phyloP scores from a whole-genome alignment of 1,140 invertebrate species.

The Phortica variegata region DNA sequence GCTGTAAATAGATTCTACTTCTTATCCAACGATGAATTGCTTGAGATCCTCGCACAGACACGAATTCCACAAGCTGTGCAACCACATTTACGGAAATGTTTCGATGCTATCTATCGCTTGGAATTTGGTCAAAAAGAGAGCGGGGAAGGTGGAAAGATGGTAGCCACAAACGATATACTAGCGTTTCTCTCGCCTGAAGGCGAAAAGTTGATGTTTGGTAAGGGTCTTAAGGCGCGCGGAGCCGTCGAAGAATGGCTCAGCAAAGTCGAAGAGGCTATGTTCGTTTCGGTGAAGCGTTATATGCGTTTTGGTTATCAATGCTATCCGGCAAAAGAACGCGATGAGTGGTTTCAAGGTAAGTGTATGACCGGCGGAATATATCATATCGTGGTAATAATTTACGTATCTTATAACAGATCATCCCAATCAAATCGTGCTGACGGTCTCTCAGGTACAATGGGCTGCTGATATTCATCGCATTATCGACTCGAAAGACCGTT shows the following conservation, averaged over 20 bases:
- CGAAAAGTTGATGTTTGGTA: slow-evolving; percentile 74
- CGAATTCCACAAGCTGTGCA: slow-evolving; percentile 85
- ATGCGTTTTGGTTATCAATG: slow-evolving; percentile 68
- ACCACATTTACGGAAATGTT: slow-evolving; percentile 85
- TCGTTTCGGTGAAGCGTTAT: slow-evolving; percentile 68
- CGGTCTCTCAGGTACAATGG: slow-evolving; percentile 87
- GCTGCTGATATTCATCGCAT: slow-evolving; percentile 72
- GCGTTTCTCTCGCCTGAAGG: slow-evolving; percentile 86
- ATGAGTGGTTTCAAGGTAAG: slow-evolving; percentile 47
- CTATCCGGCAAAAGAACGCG: slow-evolving; percentile 47
- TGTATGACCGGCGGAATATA: too few relatives aligned
- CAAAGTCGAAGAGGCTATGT: slow-evolving; percentile 86
- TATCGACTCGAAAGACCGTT: slow-evolving; percentile 61
- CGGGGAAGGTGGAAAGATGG: slow-evolving; percentile 45
- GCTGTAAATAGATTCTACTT: slow-evolving; percentile 73
- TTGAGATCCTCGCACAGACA: slow-evolving; percentile 90
- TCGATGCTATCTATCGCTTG: slow-evolving; percentile 78
- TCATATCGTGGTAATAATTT: not conserved
- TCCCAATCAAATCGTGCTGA: slow-evolving; percentile 66
- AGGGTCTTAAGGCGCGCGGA: slow-evolving; percentile 80
- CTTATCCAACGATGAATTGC: slow-evolving; percentile 88
- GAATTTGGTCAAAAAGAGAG: slow-evolving; percentile 68
- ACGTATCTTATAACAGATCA: too few relatives aligned
- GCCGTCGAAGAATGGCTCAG: slow-evolving; percentile 88
- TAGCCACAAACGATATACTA: slow-evolving; percentile 75